These are phyloP conservation scores for Netelia melanura DNA, from an alignment of 2,888 invertebrate genomes.

Conservation along the genomic window DNA sequence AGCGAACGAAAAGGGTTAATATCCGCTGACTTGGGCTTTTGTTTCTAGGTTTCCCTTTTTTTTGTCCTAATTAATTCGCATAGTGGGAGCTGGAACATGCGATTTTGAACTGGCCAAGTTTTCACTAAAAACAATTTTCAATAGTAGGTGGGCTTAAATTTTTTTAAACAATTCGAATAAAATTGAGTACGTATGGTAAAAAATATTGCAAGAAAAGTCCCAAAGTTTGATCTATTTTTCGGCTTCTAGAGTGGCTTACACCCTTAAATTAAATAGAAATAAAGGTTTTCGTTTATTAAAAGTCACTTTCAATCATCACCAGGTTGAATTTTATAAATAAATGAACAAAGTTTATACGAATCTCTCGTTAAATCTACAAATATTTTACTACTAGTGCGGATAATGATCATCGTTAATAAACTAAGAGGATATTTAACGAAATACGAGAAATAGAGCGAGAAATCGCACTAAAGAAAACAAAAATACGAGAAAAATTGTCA, in stretches of 20 bases:
- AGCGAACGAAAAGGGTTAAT: constrained; percentile 81
- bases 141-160: too few species aligned
- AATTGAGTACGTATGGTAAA: too few species aligned
- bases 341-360: not conserved
- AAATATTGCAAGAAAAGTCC: too few species aligned
- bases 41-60: not conserved
- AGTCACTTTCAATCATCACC: too few species aligned
- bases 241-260: too few species aligned
- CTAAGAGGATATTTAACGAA: constrained; percentile 10
- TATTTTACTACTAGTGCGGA: not conserved
- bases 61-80: not conserved
- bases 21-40: constrained; percentile 74
- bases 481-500: not conserved
- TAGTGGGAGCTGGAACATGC: not conserved
- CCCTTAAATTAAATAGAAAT: too few species aligned
- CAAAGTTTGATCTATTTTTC: too few species aligned
- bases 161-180: too few species aligned
- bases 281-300: too few species aligned
- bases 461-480: not conserved
- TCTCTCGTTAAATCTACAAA: not conserved
- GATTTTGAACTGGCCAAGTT: too few species aligned
- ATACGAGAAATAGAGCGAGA: not conserved
- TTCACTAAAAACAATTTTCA: too few species aligned
- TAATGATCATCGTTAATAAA: constrained; percentile 16
- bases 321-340: too few species aligned